These are phyloP conservation scores for Aethes cnicana DNA, from an alignment of 2,888 invertebrate genomes.

Conservation along the genomic window DNA sequence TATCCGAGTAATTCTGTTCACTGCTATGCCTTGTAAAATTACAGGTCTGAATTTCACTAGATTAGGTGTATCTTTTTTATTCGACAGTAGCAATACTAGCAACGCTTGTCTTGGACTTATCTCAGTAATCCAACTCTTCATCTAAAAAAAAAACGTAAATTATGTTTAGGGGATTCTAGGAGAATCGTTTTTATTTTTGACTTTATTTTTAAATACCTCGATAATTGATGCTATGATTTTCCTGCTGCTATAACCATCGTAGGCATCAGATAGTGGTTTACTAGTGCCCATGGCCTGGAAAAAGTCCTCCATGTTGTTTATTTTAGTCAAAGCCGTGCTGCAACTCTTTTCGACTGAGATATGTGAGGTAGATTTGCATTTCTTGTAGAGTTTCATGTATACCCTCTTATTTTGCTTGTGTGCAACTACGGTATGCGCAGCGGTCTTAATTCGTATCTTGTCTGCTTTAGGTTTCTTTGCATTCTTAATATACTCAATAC, in stretches of 20 bases:
- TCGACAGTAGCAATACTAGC: constrained; percentile 58
- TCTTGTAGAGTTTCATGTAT: constrained; percentile 55
- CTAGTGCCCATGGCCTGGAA: constrained; percentile 58
- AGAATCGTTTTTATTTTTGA: neutral
- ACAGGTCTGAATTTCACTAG: constrained; percentile 57
- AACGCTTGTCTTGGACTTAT: constrained; percentile 66
- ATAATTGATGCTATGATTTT: constrained; percentile 55
- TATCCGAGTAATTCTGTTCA: constrained; percentile 65
- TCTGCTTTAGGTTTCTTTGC: neutral
- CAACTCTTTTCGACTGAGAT: constrained; percentile 44
- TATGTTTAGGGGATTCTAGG: neutral
- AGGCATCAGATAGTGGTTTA: constrained; percentile 50
- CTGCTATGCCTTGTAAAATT: constrained; percentile 68
- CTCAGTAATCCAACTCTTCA: constrained; percentile 63
- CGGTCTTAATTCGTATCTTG: too few species aligned
- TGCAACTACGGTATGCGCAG: constrained; percentile 1
- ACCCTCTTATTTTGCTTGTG: constrained; percentile 41
- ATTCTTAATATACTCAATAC: constrained; percentile 23
- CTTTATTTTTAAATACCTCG: constrained; percentile 49
- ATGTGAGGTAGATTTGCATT: constrained; percentile 60
- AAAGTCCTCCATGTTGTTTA: constrained; percentile 65
- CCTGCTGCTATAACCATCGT: constrained; percentile 50
- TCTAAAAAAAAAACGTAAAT: constrained; percentile 44
- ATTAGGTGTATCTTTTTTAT: constrained; percentile 67
- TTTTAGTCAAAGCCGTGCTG: constrained; percentile 51